Evolutionary conservation across 2,113 vertebrate genomes (phyloP).

Genomic region (Hippotragus niger): DNA sequence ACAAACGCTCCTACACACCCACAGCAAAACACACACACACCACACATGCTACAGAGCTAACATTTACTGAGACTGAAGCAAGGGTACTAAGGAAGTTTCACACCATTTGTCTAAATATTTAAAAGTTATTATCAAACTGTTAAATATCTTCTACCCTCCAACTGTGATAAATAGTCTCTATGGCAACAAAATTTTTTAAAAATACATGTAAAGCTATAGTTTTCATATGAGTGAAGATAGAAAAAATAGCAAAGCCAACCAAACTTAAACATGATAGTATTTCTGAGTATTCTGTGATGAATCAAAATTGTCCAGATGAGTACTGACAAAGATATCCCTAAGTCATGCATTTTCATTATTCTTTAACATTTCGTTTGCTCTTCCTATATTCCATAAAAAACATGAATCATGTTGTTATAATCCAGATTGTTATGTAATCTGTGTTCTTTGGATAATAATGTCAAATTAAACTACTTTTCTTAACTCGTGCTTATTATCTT

Average conservation of each 20-base stretch:
- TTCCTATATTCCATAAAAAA: not conserved
- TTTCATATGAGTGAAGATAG: not conserved
- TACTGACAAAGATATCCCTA: not conserved
- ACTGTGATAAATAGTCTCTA: not conserved
- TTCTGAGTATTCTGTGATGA: not conserved
- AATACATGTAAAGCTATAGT: not conserved
- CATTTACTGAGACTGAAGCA: not conserved
- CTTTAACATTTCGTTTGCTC: not conserved
- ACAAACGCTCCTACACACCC: rapidly evolving
- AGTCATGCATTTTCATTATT: not conserved
- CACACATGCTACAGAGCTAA: rapidly evolving
- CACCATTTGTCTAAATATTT: not conserved
- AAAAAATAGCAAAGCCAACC: not conserved
- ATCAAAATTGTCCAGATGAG: not conserved
- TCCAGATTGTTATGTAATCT: not conserved
- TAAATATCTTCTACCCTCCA: not conserved
- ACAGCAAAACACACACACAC: not conserved
- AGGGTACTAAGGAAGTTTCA: not conserved
- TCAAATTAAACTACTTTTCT: not conserved
- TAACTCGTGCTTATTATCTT: not conserved
- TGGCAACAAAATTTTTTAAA: not conserved
- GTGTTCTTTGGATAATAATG: not conserved
- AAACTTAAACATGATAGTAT: not conserved
- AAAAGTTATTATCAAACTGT: not conserved
- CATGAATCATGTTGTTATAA: not conserved